Evolutionary conservation across 2,888 invertebrate species (phyloP).

Genomic region (Dione vanillae): DNA sequence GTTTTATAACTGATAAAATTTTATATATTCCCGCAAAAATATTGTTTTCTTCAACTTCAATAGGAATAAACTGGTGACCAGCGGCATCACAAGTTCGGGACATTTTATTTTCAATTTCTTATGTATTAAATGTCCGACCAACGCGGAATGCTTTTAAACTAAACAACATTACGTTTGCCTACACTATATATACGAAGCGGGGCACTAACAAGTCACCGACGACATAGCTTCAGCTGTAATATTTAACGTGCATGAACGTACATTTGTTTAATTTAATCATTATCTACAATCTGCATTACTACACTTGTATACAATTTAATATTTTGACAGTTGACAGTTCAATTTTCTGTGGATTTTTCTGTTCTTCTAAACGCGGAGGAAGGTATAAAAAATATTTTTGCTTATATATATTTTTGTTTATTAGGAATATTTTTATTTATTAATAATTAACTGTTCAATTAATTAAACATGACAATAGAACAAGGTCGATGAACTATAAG

Average conservation of each 20-base stretch:
- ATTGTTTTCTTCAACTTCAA: conserved; percentile 87
- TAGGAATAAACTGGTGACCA: conserved; percentile 80
- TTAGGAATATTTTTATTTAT: no score
- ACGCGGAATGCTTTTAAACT: conserved; percentile 20
- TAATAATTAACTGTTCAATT: no score
- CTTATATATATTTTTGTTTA: no score
- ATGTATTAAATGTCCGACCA: conserved; percentile 20
- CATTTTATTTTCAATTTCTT: conserved; percentile 53
- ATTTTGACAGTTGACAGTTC: conserved; percentile 6
- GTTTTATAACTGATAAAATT: conserved; percentile 87
- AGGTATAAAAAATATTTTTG: no score
- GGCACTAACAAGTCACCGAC: conserved; percentile 13
- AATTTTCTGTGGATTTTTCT: background rate
- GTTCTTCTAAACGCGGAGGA: background rate
- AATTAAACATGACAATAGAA: no score
- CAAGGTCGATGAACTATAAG: no score
- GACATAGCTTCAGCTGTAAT: conserved; percentile 13
- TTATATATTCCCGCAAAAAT: conserved; percentile 87
- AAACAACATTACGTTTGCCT: conserved; percentile 24
- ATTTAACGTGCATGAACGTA: conserved; percentile 4
- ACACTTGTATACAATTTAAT: background rate
- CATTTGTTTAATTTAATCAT: conserved; percentile 18
- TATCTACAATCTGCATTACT: background rate
- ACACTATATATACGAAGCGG: conserved; percentile 15
- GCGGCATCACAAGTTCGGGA: conserved; percentile 61